Evolutionary conservation across 2,113 vertebrate species (phyloP), one percentile per base, ranked within the genome.

Genomic region (Cyphomyrus discorhynchus): DNA sequence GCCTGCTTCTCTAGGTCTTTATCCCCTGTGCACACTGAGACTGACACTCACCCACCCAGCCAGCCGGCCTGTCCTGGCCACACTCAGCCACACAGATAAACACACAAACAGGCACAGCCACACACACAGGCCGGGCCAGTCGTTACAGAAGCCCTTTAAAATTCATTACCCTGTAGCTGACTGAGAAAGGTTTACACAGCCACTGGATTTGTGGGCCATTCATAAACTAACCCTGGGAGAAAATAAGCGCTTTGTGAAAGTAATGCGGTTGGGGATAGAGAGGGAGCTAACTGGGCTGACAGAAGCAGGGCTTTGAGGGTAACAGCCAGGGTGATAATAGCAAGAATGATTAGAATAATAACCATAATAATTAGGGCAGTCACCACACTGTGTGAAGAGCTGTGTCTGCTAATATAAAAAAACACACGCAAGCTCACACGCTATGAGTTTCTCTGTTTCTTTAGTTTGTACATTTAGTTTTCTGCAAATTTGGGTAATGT

Each of bases 1-100:
- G 96, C 93, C 95, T 94, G 94, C 94, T 95, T 96, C 95, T 94
- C 94, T 95, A 96, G 95, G 95, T 96, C 96, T 96, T 96, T 96
- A 96, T 96, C 95, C 96, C 91, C 93, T 89, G 91, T 94, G 94
- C 94, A 96, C 94, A 93, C 92, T 94, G 92, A 92, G 92, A 82
- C 91, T 92, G 92, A 94, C 93, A 93, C 53, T 45, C 88, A n/a
- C 89, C 70, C 24, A 31, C 15, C 88, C 11, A 17, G 39, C 10
- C 56, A 5, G 45, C 5, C 42, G 46, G 85, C 46, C 93, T 94
- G 91, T 90, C 58, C 87, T 93, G 94, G 93, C 94, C 93, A 94
- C 92, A 89, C 66, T 35, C 88, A 56, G 13, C 8, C 52, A 91
- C 91, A 92, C 89, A 90, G 45, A 87, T 88, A 94, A 94, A 93